Evolutionary conservation across 2,797 vertebrate genomes (phyloP).

Genomic region (Mus spretus): DNA sequence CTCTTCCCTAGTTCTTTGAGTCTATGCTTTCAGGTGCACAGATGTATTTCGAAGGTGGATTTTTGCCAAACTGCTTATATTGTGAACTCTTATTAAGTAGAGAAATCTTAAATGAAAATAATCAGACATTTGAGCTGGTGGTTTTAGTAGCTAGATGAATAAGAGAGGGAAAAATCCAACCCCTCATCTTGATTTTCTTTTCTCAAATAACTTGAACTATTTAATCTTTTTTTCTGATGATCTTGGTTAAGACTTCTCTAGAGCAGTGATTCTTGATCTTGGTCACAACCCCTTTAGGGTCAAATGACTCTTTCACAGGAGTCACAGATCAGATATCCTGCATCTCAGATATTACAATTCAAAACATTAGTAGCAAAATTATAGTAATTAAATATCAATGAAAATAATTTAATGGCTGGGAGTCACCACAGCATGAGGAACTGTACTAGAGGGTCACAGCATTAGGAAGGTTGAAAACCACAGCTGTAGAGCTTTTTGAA

Average conservation of each 20-base stretch:
- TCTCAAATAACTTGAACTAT: not conserved
- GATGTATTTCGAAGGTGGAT: not conserved
- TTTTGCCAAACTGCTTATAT: conserved; percentile 2
- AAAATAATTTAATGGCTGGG: not conserved
- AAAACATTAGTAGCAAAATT: not conserved
- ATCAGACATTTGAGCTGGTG: not conserved
- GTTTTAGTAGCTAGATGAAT: not conserved
- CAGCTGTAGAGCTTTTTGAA: not conserved
- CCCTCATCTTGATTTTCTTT: conserved; percentile 5
- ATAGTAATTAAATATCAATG: not conserved
- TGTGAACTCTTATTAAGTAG: conserved; percentile 17
- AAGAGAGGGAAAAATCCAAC: not conserved
- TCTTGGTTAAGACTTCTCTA: not conserved
- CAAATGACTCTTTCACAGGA: not conserved
- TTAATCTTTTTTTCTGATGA: not conserved
- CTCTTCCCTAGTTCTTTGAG: not conserved
- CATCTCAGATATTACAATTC: not conserved
- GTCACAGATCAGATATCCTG: not conserved
- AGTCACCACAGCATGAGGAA: not conserved
- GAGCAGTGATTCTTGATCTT: not conserved
- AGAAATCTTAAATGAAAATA: not conserved
- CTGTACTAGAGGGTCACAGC: not conserved
- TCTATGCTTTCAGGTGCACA: not conserved
- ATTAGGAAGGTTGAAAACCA: not conserved
- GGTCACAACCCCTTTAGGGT: not conserved